Base-by-base conservation (phyloP, 2,113 vertebrate species). In the Melanerpes formicivorus region DNA sequence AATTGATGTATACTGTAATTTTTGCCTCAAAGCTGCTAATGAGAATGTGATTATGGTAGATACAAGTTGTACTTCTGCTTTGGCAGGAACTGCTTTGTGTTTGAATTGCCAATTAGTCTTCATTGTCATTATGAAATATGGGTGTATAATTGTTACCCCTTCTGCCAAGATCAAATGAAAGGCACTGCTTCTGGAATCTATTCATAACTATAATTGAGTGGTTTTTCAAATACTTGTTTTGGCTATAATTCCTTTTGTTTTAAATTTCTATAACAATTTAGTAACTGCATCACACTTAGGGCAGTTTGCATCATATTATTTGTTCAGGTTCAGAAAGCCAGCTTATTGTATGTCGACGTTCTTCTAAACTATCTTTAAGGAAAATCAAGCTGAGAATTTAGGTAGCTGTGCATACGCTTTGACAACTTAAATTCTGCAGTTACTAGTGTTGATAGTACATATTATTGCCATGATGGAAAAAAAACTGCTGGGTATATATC, bases 161-260 rank as follows among this genome's bases (percentile, higher is more conserved):
- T 87, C 54, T 94, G 88, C 89, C 92, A 95, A 94, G 40, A 77
- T 63, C 64, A 89, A 87, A 90, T 55, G 84, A 93, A 87, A 95
- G 40, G 16, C 78, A n/a, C 42, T 84, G 59, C n/a, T 87, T 60
- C 77, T 87, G 63, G 50, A 69, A 70, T 79, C 66, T 80, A 8
- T 80, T 79, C 21, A 65, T 88, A 55, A 62, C 10, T 72, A 8
- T 92, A 90, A 96, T 90, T 90, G 63, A 37, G 79, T 64, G 1
- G 8, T 85, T 84, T 80, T 66, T 7, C 73, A 73, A 81, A 81
- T 91, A 32, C 32, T 90, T 82, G 26, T 82, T 72, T 88, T 70
- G 32, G n/a, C 91, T 81, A 18, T 48, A 64, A 65, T 72, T 71
- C 44, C 13, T 80, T 91, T 52, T 77, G 27, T 64, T 44, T 21